phyloP scores from a whole-genome alignment of 2,113 vertebrate genomes.

The Clupea harengus region DNA sequence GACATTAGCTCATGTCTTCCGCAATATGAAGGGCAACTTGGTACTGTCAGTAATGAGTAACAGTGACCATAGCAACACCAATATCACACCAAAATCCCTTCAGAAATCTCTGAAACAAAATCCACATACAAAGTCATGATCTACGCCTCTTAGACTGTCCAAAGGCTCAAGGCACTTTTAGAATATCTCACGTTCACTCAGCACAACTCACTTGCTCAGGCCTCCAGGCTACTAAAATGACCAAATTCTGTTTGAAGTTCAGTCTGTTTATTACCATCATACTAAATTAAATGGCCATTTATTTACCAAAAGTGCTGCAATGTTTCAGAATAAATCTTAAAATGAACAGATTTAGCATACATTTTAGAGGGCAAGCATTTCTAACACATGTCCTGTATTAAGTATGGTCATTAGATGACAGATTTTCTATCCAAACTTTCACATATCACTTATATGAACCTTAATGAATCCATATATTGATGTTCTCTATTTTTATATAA shows the following conservation, averaged over 20 bases:
- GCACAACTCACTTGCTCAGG: not conserved
- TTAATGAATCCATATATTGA: not conserved
- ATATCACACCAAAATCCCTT: constrained; percentile 1
- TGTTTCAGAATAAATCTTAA: not conserved
- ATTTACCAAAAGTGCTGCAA: constrained; percentile 7
- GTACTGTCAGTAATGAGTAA: not conserved
- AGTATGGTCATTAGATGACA: not conserved
- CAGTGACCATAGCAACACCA: not conserved
- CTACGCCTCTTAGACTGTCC: not conserved
- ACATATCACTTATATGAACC: not conserved
- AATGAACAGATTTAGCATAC: not conserved
- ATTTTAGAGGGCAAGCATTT: not conserved
- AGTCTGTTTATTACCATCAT: not conserved
- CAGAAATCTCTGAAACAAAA: constrained; percentile 20
- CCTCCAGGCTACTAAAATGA: not conserved
- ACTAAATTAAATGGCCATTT: not conserved
- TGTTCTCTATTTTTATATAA: not conserved
- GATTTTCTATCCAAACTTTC: not conserved
- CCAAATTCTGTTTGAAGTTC: not conserved
- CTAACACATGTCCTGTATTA: not conserved
- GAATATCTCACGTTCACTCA: not conserved
- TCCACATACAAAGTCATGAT: not conserved
- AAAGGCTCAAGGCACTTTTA: constrained; percentile 8
- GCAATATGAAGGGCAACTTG: not conserved
- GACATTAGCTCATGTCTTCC: not conserved